Conservation (phyloP, 2,888 invertebrate species). For the Lypha dubia region DNA sequence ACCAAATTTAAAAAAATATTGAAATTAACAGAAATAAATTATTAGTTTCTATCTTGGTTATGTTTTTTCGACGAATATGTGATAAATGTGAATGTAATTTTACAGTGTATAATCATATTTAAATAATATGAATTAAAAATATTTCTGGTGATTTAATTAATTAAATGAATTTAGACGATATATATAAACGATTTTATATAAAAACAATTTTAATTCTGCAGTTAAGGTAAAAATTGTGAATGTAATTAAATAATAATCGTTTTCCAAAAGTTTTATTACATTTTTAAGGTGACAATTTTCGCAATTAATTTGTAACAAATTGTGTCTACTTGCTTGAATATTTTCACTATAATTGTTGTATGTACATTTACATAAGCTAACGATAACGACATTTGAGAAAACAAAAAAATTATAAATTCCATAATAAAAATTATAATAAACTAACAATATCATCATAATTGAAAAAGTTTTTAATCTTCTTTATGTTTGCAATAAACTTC, state of each 20-base stretch:
- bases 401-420: constrained; percentile 30
- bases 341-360: constrained; percentile 25
- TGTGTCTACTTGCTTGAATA: constrained; percentile 19
- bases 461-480: constrained; percentile 70
- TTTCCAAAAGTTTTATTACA: constrained; percentile 24
- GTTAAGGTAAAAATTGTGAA: background rate
- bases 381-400: background rate
- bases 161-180: too few species aligned
- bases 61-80: too few species aligned
- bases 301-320: constrained; percentile 39
- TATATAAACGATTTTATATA: too few species aligned
- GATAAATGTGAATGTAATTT: too few species aligned
- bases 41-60: too few species aligned
- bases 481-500: constrained; percentile 57
- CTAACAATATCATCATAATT: constrained; percentile 56
- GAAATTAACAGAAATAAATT: too few species aligned
- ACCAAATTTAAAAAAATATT: too few species aligned
- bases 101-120: too few species aligned
- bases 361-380: constrained; percentile 34
- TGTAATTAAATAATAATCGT: constrained; percentile 14
- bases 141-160: too few species aligned
- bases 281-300: constrained; percentile 39
- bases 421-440: constrained; percentile 52
- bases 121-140: too few species aligned
- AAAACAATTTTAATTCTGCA: background rate